Percentiles rank a stretch among this genome's conserved stretches.
phyloP scores from a whole-genome alignment of 2,888 invertebrate genomes.

The Machimus atricapillus region DNA sequence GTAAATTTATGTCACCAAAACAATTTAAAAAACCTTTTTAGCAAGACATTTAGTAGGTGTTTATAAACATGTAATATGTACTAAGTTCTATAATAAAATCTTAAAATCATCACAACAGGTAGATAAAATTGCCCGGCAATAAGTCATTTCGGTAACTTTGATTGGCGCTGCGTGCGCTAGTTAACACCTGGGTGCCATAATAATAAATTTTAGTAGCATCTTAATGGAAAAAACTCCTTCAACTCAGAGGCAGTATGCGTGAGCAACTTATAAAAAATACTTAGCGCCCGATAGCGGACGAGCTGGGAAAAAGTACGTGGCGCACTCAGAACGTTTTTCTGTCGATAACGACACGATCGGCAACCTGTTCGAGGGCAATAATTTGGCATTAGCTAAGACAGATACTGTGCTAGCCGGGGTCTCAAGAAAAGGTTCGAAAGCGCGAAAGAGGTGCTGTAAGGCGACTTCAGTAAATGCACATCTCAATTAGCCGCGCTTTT shows the following conservation, averaged over 20 bases:
- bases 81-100: not conserved
- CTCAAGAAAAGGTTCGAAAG: not conserved
- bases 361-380: conserved; percentile 19
- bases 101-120: not conserved
- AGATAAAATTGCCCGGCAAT: not conserved
- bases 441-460: not conserved
- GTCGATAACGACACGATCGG: not conserved
- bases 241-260: not conserved
- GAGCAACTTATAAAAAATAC: not conserved
- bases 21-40: too few species aligned
- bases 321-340: not conserved
- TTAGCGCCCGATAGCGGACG: not conserved
- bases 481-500: conserved; percentile 21
- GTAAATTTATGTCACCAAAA: too few species aligned
- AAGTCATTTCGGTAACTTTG: not conserved
- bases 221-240: not conserved
- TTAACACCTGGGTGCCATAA: not conserved
- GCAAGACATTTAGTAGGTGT: too few species aligned
- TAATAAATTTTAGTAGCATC: not conserved
- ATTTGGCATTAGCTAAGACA: conserved; percentile 34
- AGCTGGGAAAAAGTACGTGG: not conserved
- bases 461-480: not conserved
- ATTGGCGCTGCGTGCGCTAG: not conserved
- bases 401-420: not conserved
- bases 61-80: not conserved